A percentile compares a stretch with the other conserved stretches of the same genome.
phyloP scores from a whole-genome alignment of 2,797 vertebrate species.

The Esox lucius region DNA sequence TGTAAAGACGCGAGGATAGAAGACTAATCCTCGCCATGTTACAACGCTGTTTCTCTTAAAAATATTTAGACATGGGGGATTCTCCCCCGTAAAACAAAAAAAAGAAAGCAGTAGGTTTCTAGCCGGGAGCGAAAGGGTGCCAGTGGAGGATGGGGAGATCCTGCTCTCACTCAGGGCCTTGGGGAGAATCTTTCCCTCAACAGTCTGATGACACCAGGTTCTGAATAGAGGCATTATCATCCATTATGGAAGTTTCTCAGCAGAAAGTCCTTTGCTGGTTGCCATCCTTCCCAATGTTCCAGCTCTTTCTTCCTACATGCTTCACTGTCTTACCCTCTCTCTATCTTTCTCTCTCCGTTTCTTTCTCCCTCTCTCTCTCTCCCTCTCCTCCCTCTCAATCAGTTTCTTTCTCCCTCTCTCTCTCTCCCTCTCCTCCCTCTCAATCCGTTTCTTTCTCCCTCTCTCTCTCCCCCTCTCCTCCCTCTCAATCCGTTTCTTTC shows the following conservation, averaged over 20 bases:
- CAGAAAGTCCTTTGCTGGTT: slow-evolving; percentile 2
- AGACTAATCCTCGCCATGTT: slow-evolving; percentile 77
- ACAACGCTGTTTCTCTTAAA: slow-evolving; percentile 66
- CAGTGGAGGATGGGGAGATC: neutral
- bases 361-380: neutral
- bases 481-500: neutral
- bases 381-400: neutral
- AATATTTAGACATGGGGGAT: slow-evolving; percentile 69
- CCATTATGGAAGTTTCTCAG: slow-evolving; percentile 6
- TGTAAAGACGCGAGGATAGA: slow-evolving; percentile 75
- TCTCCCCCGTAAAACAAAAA: slow-evolving; percentile 49
- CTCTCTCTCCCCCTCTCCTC: neutral
- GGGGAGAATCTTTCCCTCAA: neutral
- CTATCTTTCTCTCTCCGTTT: neutral
- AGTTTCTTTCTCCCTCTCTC: neutral
- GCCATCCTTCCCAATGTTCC: neutral
- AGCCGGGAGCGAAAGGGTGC: slow-evolving; percentile 15
- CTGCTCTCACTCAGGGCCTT: neutral
- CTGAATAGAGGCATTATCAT: neutral
- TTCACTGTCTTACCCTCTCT: neutral
- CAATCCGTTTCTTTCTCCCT: neutral
- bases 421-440: neutral
- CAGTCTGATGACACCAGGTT: neutral
- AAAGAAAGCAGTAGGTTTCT: slow-evolving; percentile 47
- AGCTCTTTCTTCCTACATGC: neutral